These are phyloP conservation scores for Gymnoscopelus braueri DNA, from an alignment of 2,797 vertebrate genomes.

Conservation along the genomic window DNA sequence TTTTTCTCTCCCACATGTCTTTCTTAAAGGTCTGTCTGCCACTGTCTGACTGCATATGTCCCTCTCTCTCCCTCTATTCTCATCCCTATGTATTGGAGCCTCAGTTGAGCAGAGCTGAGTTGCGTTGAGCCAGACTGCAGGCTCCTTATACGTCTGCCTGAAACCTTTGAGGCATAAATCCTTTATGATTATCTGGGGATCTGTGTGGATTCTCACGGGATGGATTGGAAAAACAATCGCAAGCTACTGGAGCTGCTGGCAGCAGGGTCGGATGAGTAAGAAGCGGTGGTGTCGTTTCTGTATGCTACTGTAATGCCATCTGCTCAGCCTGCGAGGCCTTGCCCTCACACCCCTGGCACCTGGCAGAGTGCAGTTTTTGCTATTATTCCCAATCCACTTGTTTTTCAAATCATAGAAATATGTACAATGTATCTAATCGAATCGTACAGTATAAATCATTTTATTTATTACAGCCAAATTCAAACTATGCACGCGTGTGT, in stretches of 20 bases:
- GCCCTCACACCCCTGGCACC: slow-evolving; percentile 22
- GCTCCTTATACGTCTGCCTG: slow-evolving; percentile 41
- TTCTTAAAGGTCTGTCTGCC: too few relatives aligned
- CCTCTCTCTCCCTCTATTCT: slow-evolving; percentile 13
- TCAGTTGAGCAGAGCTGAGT: slow-evolving; percentile 49
- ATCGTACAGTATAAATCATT: too few relatives aligned
- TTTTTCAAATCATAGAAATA: neutral
- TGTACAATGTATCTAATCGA: too few relatives aligned
- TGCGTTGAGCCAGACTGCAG: slow-evolving; percentile 51
- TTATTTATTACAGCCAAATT: too few relatives aligned
- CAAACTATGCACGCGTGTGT: too few relatives aligned
- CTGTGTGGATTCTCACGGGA: slow-evolving; percentile 61
- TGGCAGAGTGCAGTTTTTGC: neutral
- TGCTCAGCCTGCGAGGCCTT: slow-evolving; percentile 50
- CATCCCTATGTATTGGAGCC: slow-evolving; percentile 13
- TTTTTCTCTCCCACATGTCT: neutral
- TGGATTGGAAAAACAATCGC: slow-evolving; percentile 73
- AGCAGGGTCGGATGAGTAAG: slow-evolving; percentile 41
- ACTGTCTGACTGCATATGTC: neutral
- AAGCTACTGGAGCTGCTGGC: slow-evolving; percentile 47
- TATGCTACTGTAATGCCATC: slow-evolving; percentile 56
- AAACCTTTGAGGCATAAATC: slow-evolving; percentile 66
- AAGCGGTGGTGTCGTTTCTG: slow-evolving; percentile 41
- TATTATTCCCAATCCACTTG: neutral
- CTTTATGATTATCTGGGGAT: slow-evolving; percentile 66